These are phyloP conservation scores for Chrysemys picta DNA, from an alignment of 2,113 vertebrate genomes.

Conservation along the genomic window DNA sequence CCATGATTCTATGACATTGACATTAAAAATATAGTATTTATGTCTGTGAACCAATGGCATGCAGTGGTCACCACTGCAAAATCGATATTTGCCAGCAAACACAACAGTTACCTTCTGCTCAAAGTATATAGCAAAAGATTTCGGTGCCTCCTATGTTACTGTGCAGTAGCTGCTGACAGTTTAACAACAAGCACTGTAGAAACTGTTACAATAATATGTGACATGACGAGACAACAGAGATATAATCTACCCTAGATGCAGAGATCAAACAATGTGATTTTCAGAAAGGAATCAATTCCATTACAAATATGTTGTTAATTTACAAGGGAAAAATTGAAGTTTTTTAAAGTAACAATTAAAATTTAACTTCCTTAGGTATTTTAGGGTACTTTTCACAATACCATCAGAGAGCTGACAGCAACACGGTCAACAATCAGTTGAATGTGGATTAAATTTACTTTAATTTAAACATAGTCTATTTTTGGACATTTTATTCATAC, in stretches of 20 bases:
- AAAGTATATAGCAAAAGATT: not conserved
- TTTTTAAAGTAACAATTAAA: slow-evolving; percentile 12
- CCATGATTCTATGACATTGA: not conserved
- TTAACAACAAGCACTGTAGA: accelerated
- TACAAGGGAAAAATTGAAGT: not conserved
- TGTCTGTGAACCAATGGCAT: not conserved
- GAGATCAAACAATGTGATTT: not conserved
- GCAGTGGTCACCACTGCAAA: not conserved
- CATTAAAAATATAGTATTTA: not conserved
- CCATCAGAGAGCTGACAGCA: not conserved
- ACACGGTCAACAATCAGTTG: not conserved
- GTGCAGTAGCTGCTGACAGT: not conserved
- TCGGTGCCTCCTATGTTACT: not conserved
- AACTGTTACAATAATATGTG: not conserved
- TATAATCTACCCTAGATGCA: not conserved
- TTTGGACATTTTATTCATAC: not conserved
- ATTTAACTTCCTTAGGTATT: slow-evolving; percentile 8
- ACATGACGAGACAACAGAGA: not conserved
- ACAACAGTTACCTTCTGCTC: not conserved
- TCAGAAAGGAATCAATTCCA: not conserved
- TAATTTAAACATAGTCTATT: slow-evolving; percentile 33
- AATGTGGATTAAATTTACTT: slow-evolving; percentile 22
- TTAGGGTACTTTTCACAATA: slow-evolving; percentile 1
- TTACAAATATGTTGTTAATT: not conserved
- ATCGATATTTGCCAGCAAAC: not conserved